phyloP scores from a whole-genome alignment of 2,113 vertebrate genomes.

The Cinclus cinclus region DNA sequence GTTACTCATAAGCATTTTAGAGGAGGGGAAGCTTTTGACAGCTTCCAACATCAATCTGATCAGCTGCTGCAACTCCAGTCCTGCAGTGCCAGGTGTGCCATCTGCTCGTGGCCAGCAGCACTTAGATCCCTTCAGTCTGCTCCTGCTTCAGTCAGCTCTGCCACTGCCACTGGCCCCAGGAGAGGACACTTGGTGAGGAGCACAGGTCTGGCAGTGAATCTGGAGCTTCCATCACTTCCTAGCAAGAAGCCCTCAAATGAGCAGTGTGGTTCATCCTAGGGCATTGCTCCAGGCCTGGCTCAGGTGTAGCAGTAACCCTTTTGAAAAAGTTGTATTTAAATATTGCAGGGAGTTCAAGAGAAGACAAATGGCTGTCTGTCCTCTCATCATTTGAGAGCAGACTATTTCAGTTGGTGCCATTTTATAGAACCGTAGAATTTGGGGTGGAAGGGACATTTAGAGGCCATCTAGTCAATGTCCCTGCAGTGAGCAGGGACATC shows the following conservation, averaged over 20 bases:
- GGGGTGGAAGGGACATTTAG: not conserved
- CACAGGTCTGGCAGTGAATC: accelerated
- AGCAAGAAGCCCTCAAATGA: not conserved
- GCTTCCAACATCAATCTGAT: not conserved
- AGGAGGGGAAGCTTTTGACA: not conserved
- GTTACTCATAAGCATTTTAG: not conserved
- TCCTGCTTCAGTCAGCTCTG: not conserved
- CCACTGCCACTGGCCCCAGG: not conserved
- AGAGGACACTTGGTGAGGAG: accelerated
- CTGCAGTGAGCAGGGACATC: not conserved
- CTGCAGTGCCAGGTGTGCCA: accelerated
- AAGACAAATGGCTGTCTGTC: not conserved
- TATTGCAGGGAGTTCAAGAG: not conserved
- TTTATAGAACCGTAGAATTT: not conserved
- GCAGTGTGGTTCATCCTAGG: not conserved
- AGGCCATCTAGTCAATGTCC: not conserved
- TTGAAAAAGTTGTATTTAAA: not conserved
- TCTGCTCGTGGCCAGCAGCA: not conserved
- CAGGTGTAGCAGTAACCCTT: not conserved
- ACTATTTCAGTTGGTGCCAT: not conserved
- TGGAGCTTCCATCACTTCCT: not conserved
- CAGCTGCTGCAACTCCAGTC: not conserved
- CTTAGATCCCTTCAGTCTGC: not conserved
- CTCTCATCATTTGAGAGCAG: not conserved
- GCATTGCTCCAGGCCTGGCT: not conserved